phyloP scores from a whole-genome alignment of 2,797 vertebrate genomes.

The Gallirallus australis region DNA sequence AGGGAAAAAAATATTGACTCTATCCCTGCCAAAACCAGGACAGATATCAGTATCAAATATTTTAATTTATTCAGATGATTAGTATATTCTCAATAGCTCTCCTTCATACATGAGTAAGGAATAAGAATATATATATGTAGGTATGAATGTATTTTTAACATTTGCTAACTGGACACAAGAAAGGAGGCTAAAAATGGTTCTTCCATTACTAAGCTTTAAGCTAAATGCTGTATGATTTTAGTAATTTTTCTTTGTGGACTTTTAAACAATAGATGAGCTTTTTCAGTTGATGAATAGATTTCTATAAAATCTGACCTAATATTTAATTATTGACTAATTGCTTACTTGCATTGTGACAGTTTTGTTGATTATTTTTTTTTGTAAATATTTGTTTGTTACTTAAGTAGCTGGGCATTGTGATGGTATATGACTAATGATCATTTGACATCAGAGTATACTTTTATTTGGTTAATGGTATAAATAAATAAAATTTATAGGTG shows the following conservation, averaged over 20 bases:
- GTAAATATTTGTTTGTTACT: background rate
- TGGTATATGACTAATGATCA: background rate
- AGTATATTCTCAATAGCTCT: background rate
- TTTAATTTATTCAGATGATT: background rate
- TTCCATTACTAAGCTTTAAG: background rate
- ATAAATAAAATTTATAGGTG: background rate
- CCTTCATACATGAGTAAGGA: background rate
- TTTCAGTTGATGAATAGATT: background rate
- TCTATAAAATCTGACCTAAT: background rate
- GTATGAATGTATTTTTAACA: background rate
- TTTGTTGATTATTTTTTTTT: background rate
- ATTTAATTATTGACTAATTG: background rate
- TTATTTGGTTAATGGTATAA: background rate
- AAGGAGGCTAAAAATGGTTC: background rate
- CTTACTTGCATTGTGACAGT: background rate
- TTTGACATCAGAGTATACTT: background rate
- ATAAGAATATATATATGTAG: background rate
- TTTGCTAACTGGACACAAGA: background rate
- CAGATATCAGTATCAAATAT: background rate
- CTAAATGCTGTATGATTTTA: background rate
- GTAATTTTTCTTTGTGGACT: background rate
- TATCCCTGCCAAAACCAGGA: no score
- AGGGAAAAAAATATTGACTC: no score
- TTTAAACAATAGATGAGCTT: background rate
- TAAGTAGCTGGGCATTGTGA: background rate